phyloP scores from a whole-genome alignment of 2,888 invertebrate genomes.

The Caenorhabditis japonica region DNA sequence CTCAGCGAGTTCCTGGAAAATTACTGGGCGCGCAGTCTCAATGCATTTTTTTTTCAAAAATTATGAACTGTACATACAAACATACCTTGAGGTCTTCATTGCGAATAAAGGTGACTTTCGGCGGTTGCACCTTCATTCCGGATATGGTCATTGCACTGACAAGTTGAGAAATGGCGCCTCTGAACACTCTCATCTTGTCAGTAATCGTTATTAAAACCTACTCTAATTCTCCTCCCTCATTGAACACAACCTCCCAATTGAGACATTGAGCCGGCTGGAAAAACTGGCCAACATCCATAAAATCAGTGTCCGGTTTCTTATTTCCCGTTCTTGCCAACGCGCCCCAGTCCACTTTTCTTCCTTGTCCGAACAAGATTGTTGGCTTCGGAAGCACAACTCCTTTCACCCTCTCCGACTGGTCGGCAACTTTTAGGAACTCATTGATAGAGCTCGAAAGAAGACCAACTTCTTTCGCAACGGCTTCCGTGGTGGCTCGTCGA shows the following conservation, averaged over 20 bases:
- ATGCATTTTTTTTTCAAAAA: too few relatives aligned
- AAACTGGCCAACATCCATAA: neutral
- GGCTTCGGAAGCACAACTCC: constrained; percentile 17
- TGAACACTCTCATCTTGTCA: neutral
- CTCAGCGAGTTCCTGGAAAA: too few relatives aligned
- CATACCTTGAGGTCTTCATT: neutral
- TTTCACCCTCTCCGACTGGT: neutral
- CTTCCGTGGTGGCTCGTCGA: constrained; percentile 5
- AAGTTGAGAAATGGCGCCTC: neutral
- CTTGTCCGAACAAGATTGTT: neutral
- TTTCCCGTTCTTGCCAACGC: neutral
- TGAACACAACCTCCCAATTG: constrained; percentile 13
- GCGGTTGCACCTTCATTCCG: constrained; percentile 1
- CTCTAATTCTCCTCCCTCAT: neutral
- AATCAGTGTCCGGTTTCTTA: constrained; percentile 13
- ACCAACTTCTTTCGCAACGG: neutral
- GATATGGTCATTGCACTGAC: neutral
- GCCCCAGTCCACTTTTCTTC: neutral
- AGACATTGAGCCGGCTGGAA: neutral
- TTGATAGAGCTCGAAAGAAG: neutral
- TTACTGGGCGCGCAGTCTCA: too few relatives aligned
- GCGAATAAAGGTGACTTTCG: neutral
- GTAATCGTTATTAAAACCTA: constrained; percentile 5
- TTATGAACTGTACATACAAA: too few relatives aligned
- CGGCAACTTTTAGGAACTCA: neutral